Evolutionary conservation across 2,888 invertebrate genomes (phyloP), one percentile per base, ranked within the genome.

Genomic region (Octodonta nipae): DNA sequence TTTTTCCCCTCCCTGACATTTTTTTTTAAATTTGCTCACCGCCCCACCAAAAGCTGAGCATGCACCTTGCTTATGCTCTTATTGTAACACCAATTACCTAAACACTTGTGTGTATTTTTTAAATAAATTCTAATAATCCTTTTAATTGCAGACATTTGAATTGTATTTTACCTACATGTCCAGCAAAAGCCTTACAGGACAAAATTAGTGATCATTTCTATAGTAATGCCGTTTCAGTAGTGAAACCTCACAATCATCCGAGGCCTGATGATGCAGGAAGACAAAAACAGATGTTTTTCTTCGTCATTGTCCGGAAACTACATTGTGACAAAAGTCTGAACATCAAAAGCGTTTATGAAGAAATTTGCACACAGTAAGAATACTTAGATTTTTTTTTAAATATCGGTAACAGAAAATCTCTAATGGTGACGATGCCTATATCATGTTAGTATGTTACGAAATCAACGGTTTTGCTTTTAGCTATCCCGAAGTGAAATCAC

Each of bases 201-300:
- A 33, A 43, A 8, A 13, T 45, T 3, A 32, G 35, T 8, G 30
- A 35, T n/a, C 41, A 41, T 2, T 14, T 26, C 3, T 49, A 43
- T 26, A 46, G 41, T 6, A 32, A 40, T 8, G 35, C 42, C 13
- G 46, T 56, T 3, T 34, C 32, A 2, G 44, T 59, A 4, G 37
- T 44, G 26, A 27, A 33, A 20, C 38, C 52, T 0, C 60, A 60
- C 34, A 55, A 55, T 37, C 60, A 59, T 35, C 40, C 36, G 15
- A 29, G 38, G 13, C 50, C 51, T 0, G 41, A 32, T 1, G 42
- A 43, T 7, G 33, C 33, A 1, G 49, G 51, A 8, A 43, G 44
- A 28, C 55, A 53, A 28, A 54, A 51, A 28, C 52, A 54, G 25
- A 56, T 59, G 49, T 56, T 58, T 38, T 50, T 52, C 16, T 44